A percentile compares a stretch with the other conserved stretches of the same genome.
These are phyloP conservation scores for western clawed frog (Xenopus tropicalis) DNA, from an alignment of 2,113 vertebrate genomes.

Conservation along the genomic window DNA sequence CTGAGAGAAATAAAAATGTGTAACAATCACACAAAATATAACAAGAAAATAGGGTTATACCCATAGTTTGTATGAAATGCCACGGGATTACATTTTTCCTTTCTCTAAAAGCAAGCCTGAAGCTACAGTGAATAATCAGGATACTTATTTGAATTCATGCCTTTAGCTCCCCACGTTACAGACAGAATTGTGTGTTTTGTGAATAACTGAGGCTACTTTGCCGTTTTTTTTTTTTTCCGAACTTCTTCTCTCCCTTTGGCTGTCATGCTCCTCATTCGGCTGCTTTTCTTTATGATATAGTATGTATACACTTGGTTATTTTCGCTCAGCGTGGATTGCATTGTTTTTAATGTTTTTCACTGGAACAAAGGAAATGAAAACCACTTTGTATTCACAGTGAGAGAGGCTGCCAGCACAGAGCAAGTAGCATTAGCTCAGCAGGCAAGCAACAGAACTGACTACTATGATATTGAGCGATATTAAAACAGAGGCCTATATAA, in stretches of 20 bases:
- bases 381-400: conserved; percentile 38
- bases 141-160: too few species aligned
- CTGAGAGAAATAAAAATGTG: too few species aligned
- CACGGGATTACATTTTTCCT: too few species aligned
- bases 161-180: too few species aligned
- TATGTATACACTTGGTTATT: conserved; percentile 27
- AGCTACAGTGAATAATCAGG: too few species aligned
- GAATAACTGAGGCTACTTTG: too few species aligned
- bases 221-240: too few species aligned
- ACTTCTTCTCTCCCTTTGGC: neutral
- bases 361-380: conserved; percentile 41
- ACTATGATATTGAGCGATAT: conserved; percentile 38
- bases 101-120: too few species aligned
- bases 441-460: conserved; percentile 21
- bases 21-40: too few species aligned
- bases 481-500: conserved; percentile 29
- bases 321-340: conserved; percentile 19
- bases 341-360: conserved; percentile 38
- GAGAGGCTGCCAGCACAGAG: conserved; percentile 26
- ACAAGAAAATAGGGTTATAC: too few species aligned
- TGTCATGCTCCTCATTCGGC: neutral
- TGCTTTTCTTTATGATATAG: conserved; percentile 9
- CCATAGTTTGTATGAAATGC: too few species aligned
- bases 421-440: conserved; percentile 39
- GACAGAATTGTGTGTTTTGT: too few species aligned